Evolutionary conservation across 1,140 invertebrate species (phyloP).

Genomic region (Streblospio benedicti): DNA sequence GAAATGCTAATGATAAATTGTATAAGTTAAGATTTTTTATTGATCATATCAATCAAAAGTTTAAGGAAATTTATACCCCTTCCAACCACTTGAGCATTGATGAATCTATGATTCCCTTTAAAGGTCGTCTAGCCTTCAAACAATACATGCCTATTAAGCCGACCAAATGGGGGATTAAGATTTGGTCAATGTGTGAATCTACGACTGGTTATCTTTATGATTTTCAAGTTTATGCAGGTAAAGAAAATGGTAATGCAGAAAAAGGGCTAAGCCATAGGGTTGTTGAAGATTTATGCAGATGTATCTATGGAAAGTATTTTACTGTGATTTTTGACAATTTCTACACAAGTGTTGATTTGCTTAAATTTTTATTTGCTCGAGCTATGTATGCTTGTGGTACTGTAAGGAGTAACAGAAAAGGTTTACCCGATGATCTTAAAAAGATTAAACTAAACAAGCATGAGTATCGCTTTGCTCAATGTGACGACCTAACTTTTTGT

Average conservation of each 20-base stretch:
- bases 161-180: slow-evolving; percentile 47
- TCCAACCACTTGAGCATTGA: slow-evolving; percentile 23
- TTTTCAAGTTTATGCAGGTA: slow-evolving; percentile 4
- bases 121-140: slow-evolving; percentile 41
- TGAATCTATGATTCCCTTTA: slow-evolving; percentile 48
- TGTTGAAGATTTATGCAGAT: background rate
- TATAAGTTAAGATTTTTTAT: slow-evolving; percentile 1
- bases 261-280: background rate
- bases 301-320: slow-evolving; percentile 2
- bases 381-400: background rate
- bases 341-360: background rate
- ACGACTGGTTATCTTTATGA: slow-evolving; percentile 12
- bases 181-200: slow-evolving; percentile 27
- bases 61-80: slow-evolving; percentile 4
- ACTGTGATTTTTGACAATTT: too few species aligned
- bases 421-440: background rate
- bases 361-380: background rate
- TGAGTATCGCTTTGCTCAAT: background rate
- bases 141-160: slow-evolving; percentile 45
- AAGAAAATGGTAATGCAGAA: background rate
- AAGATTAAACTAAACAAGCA: background rate
- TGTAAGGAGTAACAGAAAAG: background rate
- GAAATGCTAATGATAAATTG: background rate
- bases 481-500: background rate
- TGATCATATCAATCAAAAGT: background rate